phyloP scores from a whole-genome alignment of 2,113 vertebrate genomes.

The Myotis davidii region DNA sequence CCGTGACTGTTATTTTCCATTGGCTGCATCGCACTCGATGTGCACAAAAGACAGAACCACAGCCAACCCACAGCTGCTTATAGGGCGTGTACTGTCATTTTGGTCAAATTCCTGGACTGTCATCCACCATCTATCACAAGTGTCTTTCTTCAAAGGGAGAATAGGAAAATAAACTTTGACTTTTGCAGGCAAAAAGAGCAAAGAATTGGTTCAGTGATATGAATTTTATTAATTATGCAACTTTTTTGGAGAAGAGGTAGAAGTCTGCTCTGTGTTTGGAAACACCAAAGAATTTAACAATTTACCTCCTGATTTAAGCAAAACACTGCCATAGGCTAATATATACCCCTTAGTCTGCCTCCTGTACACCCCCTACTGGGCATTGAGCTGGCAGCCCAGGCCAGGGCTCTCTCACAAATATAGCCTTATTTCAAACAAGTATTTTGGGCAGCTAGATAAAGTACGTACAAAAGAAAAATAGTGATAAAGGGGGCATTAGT shows the following conservation, averaged over 20 bases:
- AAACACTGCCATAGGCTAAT: background rate
- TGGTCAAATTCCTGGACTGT: conserved; percentile 77
- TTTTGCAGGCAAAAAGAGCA: conserved; percentile 69
- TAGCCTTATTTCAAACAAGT: background rate
- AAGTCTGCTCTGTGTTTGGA: conserved; percentile 67
- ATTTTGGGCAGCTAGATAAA: background rate
- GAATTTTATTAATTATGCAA: conserved; percentile 79
- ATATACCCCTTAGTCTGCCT: background rate
- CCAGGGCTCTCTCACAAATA: background rate
- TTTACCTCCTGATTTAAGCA: conserved; percentile 37
- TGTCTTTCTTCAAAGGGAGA: conserved; percentile 75
- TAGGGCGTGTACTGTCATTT: conserved; percentile 75
- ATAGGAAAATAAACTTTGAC: conserved; percentile 64
- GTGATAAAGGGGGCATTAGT: background rate
- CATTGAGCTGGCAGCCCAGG: background rate
- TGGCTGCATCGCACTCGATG: conserved; percentile 59
- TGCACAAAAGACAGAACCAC: conserved; percentile 4
- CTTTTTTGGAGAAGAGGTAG: conserved; percentile 59
- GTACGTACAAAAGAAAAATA: background rate
- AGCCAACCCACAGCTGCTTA: conserved; percentile 66
- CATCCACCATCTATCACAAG: conserved; percentile 74
- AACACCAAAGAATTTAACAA: conserved; percentile 71
- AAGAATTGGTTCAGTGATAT: conserved; percentile 63
- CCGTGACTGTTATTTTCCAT: conserved; percentile 60
- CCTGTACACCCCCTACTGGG: background rate